Base-by-base conservation (phyloP, 1,140 invertebrate species). In the Zaprionus vittiger region DNA sequence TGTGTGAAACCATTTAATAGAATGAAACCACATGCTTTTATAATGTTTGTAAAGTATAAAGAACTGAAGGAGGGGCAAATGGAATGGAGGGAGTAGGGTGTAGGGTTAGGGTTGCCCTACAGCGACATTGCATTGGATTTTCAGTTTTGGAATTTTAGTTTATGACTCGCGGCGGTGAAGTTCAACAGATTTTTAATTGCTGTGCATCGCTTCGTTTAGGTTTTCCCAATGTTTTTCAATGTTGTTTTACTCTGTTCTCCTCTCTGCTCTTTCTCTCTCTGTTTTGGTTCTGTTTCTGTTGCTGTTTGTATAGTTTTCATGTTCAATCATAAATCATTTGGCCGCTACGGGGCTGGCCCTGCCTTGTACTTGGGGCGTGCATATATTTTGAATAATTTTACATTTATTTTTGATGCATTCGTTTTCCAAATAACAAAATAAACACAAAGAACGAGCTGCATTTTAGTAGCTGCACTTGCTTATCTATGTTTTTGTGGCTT, bases 161-260 rank as follows among this genome's bases (percentile, higher is more conserved):
- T 84, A 89, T 73, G 70, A 56, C 74, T 67, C 64, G 77, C 83
- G 84, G 85, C 84, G 41, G 41, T n/a, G 17, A 73, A 84, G 81
- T 84, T 90, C 85, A 81, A 79, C 81, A 73, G 81, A 76, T 90
- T 90, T 89, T 89, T 89, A 89, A 89, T 89, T 89, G 84, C 81
- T 70, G 75, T 60, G 72, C 68, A 72, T 69, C 61, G 67, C 54
- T 84, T 66, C 54, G 81, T 77, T 80, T 73, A 77, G 73, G 80
- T 74, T 80, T 83, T 80, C 68, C 24, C 64, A 78, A 83, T 83
- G 80, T 83, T 83, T 64, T 54, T 77, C 80, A 76, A 70, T 71
- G 49, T 49, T 73, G 55, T 70, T 60, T 31, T 57, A 49, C 62
- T 55, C 44, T 73, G 55, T 4, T 37, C 11, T 37, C 20, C 34